These are phyloP conservation scores for Falco novaeseelandiae DNA, from an alignment of 2,797 vertebrate species.

Conservation along the genomic window DNA sequence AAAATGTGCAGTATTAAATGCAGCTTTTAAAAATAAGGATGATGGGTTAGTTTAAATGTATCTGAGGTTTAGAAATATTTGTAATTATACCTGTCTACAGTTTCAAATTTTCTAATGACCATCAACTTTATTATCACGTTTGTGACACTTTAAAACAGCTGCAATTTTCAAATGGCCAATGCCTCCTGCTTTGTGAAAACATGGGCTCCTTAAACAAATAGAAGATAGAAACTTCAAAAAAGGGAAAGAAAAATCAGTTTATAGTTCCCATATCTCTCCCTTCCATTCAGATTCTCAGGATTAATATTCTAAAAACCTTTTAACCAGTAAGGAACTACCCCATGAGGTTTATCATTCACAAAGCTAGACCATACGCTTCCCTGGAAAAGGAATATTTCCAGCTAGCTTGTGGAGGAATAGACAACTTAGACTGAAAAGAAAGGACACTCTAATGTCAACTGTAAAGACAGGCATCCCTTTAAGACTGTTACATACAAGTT, in stretches of 20 bases:
- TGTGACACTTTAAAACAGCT: neutral
- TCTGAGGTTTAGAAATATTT: neutral
- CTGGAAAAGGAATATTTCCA: constrained; percentile 37
- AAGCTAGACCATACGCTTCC: constrained; percentile 25
- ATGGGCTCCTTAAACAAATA: neutral
- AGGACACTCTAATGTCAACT: neutral
- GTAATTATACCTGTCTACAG: neutral
- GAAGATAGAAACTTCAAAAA: neutral
- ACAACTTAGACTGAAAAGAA: neutral
- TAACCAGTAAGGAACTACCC: constrained; percentile 49
- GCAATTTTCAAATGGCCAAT: neutral
- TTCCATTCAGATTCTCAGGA: constrained; percentile 39
- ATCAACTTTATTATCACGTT: neutral
- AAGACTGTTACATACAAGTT: neutral
- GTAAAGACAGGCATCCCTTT: neutral
- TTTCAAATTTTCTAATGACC: neutral
- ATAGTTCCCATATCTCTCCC: neutral
- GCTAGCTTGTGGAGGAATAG: neutral
- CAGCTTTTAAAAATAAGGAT: neutral
- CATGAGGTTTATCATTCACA: constrained; percentile 57
- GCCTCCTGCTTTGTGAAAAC: neutral
- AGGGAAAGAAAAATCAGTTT: neutral
- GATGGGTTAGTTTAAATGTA: neutral
- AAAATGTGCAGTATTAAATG: neutral
- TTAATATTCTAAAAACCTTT: constrained; percentile 66